A percentile compares a stretch with the other conserved stretches of the same genome.
Evolutionary conservation across 2,797 vertebrate genomes (phyloP).

Genomic region (Ctenopoma multispine): DNA sequence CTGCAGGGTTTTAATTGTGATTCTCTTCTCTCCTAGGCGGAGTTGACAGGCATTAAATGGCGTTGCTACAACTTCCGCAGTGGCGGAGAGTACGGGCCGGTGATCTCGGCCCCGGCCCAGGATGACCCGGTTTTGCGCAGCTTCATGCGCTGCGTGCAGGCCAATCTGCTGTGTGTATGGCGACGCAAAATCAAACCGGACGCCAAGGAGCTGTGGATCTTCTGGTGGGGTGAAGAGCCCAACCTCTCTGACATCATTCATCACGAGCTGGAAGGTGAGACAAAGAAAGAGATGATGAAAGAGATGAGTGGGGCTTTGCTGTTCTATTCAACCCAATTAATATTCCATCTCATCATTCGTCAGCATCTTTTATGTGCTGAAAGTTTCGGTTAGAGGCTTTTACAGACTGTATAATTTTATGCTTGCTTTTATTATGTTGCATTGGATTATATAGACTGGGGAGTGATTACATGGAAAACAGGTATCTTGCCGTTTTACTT

Average conservation of each 20-base stretch:
- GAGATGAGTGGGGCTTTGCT: constrained; percentile 26
- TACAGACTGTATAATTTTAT: constrained; percentile 40
- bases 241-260: constrained; percentile 95
- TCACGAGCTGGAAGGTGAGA: constrained; percentile 95
- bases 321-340: constrained; percentile 52
- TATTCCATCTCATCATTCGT: constrained; percentile 46
- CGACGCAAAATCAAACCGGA: constrained; percentile 94
- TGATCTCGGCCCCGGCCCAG: constrained; percentile 97
- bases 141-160: constrained; percentile 96
- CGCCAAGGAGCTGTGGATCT: constrained; percentile 97
- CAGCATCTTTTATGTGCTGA: constrained; percentile 33
- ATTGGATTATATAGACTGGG: constrained; percentile 37
- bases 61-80: constrained; percentile 96
- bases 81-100: constrained; percentile 94
- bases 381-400: constrained; percentile 52
- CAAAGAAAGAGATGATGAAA: constrained; percentile 66
- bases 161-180: constrained; percentile 98
- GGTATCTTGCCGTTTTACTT: constrained; percentile 33
- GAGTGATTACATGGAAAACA: constrained; percentile 25
- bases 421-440: constrained; percentile 44
- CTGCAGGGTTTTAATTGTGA: constrained; percentile 1
- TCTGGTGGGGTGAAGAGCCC: constrained; percentile 99
- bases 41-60: constrained; percentile 99
- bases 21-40: constrained; percentile 84
- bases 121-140: constrained; percentile 97